phyloP scores from a whole-genome alignment of 2,797 vertebrate species.

The Rhinogobio ventralis region DNA sequence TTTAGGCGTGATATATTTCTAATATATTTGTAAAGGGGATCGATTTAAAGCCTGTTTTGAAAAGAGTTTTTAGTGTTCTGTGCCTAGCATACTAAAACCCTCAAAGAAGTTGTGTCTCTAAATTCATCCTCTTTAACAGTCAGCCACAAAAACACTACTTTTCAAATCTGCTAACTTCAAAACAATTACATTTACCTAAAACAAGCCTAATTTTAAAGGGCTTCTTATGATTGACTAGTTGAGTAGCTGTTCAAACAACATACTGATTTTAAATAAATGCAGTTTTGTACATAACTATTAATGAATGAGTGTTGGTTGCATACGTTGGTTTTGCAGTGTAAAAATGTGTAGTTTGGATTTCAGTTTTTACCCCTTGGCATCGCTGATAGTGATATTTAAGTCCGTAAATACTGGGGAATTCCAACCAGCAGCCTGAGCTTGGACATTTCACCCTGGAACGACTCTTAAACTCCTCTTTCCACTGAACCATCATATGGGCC shows the following conservation, averaged over 20 bases:
- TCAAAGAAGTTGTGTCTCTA: neutral
- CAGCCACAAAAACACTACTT: neutral
- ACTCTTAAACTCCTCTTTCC: conserved; percentile 97
- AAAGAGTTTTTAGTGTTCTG: neutral
- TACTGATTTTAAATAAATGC: neutral
- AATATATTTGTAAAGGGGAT: neutral
- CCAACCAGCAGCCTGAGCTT: conserved; percentile 94
- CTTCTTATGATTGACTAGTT: neutral
- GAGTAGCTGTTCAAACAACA: neutral
- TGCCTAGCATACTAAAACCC: neutral
- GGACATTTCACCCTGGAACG: conserved; percentile 94
- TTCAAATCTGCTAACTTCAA: neutral
- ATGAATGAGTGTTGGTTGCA: neutral
- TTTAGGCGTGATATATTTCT: neutral
- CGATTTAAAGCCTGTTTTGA: neutral
- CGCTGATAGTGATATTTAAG: conserved; percentile 99
- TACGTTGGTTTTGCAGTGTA: neutral
- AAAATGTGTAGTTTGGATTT: conserved; percentile 14
- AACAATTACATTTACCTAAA: neutral
- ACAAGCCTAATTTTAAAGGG: neutral
- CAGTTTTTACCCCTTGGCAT: conserved; percentile 89
- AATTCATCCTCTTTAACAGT: neutral
- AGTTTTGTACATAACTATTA: neutral
- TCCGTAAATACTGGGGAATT: conserved; percentile 97
- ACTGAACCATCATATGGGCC: conserved; percentile 92